Base-by-base conservation (phyloP, 2,797 vertebrate genomes). In the Diplodus sargus region DNA sequence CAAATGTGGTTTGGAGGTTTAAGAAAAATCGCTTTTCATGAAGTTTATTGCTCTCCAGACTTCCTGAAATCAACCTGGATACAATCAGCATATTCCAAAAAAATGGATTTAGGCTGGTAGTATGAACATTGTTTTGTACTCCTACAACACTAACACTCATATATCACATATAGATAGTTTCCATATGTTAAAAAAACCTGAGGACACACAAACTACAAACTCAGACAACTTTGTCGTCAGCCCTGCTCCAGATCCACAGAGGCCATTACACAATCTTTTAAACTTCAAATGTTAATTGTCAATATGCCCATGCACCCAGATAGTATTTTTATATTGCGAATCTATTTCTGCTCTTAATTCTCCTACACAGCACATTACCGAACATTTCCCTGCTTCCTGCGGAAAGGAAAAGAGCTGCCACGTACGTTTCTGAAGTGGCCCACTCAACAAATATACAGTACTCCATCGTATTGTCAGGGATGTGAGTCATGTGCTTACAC, bases 401-500 rank as follows among this genome's bases (percentile, higher is more conserved):
- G n/a, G 51, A 14, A 65, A 22, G 2, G 3, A 8, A 6, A 39
- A 45, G 7, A 71, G 70, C 49, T 43, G 54, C 61, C 25, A 14
- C 39, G 28, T 56, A 52, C 53, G 16, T 54, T 53, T 61, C 39
- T 69, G n/a, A 70, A 78, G 83, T 63, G 69, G 43, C 77, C 69
- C 63, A 63, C 84, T 80, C 69, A 74, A 34, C 1, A 66, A 4
- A 47, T 25, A 30, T 53, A 59, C 68, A 58, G 63, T 30, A 3
- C 70, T 70, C 68, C 48, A 56, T 0, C 18, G 18, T 25, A 53
- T 53, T 74, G 53, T 78, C 67, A 49, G 70, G 28, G 7, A 13
- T 34, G 39, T 88, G 89, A 89, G 63, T 89, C 85, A 86, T 34
- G 2, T 9, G 57, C 70, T 86, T 86, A 86, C 52, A 68, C 84